phyloP scores from a whole-genome alignment of 1,140 invertebrate genomes.

The Drosophila auraria region DNA sequence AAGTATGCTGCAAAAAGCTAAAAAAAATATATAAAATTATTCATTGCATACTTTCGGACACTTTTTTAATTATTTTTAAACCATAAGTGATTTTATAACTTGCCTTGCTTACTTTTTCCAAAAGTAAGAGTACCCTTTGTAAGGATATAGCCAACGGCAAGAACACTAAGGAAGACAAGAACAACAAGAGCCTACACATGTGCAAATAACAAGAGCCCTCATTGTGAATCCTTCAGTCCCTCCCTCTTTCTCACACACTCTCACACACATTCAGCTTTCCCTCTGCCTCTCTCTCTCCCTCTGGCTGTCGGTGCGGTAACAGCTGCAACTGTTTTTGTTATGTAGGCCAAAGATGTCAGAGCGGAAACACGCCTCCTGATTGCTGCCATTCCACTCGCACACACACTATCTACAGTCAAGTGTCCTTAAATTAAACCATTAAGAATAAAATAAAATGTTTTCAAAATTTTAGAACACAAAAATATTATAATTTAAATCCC shows the following conservation, averaged over 20 bases:
- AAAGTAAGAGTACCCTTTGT: background rate
- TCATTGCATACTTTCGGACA: background rate
- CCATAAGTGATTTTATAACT: too few relatives aligned
- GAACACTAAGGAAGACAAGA: slow-evolving; percentile 26
- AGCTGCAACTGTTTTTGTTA: slow-evolving; percentile 80
- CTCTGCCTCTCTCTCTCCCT: slow-evolving; percentile 2
- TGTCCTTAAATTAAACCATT: background rate
- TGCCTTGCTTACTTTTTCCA: background rate
- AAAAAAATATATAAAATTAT: background rate
- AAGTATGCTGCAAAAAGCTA: too few relatives aligned
- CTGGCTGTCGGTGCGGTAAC: slow-evolving; percentile 46
- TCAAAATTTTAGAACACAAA: background rate
- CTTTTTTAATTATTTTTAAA: too few relatives aligned
- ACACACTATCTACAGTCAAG: slow-evolving; percentile 19
- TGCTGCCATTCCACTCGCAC: slow-evolving; percentile 45
- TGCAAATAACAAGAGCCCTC: slow-evolving; percentile 63
- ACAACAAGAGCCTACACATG: slow-evolving; percentile 54
- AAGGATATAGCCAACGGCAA: slow-evolving; percentile 8
- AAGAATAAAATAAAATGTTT: too few relatives aligned
- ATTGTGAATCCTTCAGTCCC: slow-evolving; percentile 36
- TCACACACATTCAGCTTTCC: slow-evolving; percentile 6
- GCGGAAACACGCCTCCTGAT: slow-evolving; percentile 41
- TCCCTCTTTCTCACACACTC: background rate
- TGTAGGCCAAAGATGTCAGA: slow-evolving; percentile 73
- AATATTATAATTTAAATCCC: background rate